Evolutionary conservation across 2,797 vertebrate species (phyloP).

Genomic region (Sylvilagus floridanus): DNA sequence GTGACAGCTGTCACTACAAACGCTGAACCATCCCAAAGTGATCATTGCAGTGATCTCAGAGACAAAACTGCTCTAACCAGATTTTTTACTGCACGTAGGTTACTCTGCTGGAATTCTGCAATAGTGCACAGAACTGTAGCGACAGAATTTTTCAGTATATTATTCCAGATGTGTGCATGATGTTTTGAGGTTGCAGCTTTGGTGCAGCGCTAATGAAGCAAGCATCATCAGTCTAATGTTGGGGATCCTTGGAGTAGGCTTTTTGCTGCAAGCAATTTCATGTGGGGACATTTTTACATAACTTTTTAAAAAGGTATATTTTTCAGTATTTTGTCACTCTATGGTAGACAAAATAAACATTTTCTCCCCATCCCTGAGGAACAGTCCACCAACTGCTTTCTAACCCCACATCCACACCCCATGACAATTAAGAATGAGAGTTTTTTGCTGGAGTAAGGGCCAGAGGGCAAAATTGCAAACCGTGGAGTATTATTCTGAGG

Average conservation of each 20-base stretch:
- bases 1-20: neutral
- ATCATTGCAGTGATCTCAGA: neutral
- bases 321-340: conserved; percentile 50
- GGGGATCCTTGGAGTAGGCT: neutral
- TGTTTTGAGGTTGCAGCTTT: conserved; percentile 45
- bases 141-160: neutral
- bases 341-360: neutral
- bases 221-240: neutral
- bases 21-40: neutral
- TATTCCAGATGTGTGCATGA: neutral
- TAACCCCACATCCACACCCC: accelerated
- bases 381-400: neutral
- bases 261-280: neutral
- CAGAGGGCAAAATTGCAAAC: neutral
- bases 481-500: neutral
- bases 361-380: neutral
- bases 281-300: conserved; percentile 18
- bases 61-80: neutral
- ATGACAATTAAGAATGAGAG: neutral
- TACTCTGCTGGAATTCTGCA: conserved; percentile 1
- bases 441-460: neutral
- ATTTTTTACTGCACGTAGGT: neutral
- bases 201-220: neutral
- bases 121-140: neutral
- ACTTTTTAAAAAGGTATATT: neutral